Conservation (phyloP, 1,140 invertebrate genomes). For the Sweltsa coloradensis region DNA sequence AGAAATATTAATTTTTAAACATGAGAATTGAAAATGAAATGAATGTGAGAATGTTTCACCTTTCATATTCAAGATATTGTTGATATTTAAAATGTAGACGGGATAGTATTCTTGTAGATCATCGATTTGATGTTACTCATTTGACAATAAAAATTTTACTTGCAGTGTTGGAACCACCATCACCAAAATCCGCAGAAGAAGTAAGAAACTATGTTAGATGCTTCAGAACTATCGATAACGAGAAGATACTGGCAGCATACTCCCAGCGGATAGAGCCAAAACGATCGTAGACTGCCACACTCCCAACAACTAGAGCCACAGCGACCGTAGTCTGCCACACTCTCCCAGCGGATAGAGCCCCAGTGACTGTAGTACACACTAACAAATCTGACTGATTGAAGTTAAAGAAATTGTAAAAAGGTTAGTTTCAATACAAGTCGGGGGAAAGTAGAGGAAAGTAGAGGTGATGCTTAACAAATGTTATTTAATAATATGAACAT, state of each 20-base stretch:
- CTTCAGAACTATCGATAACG: conserved; percentile 65
- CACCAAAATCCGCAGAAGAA: conserved; percentile 52
- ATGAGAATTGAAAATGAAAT: not conserved
- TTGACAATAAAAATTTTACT: conserved; percentile 2
- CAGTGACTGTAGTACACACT: not conserved
- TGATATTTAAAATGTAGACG: not conserved
- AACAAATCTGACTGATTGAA: not conserved
- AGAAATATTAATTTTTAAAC: not conserved
- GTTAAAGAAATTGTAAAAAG: not conserved
- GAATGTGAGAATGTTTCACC: no score
- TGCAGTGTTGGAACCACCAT: conserved; percentile 48
- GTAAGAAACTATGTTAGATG: conserved; percentile 50
- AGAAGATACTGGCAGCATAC: conserved; percentile 56
- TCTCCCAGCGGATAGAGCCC: not conserved
- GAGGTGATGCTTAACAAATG: not conserved
- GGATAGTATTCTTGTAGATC: not conserved
- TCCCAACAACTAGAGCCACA: not conserved
- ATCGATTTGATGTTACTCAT: not conserved
- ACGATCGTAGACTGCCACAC: conserved; percentile 27
- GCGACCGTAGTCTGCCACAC: not conserved
- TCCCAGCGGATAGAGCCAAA: conserved; percentile 56
- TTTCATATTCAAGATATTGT: no score
- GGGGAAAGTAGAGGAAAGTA: no score
- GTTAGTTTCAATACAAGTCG: no score
- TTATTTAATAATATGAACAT: not conserved